Evolutionary conservation across 2,797 vertebrate genomes (phyloP).

Genomic region (Anguilla megastoma): DNA sequence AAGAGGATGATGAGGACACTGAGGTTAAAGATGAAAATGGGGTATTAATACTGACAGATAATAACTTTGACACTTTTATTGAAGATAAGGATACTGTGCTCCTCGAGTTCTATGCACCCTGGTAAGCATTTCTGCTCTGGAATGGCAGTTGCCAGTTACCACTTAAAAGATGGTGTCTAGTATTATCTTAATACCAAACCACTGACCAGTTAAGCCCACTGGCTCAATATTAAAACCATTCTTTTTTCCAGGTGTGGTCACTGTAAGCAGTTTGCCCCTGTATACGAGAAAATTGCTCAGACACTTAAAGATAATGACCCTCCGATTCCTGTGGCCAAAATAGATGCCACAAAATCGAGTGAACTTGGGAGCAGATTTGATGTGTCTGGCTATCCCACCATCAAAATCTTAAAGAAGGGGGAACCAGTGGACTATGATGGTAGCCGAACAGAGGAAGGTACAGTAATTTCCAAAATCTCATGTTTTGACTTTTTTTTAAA

Average conservation of each 20-base stretch:
- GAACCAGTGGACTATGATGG: conserved; percentile 90
- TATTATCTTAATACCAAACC: not conserved
- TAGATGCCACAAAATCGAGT: conserved; percentile 84
- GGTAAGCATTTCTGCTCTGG: conserved; percentile 64
- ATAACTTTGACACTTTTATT: conserved; percentile 87
- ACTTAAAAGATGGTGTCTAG: conserved; percentile 39
- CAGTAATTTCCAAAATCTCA: not conserved
- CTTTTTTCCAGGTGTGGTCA: conserved; percentile 86
- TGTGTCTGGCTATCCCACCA: conserved; percentile 91
- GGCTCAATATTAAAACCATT: not conserved
- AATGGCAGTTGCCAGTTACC: not conserved
- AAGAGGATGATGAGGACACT: conserved; percentile 71
- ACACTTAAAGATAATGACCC: conserved; percentile 86
- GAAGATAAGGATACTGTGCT: conserved; percentile 89
- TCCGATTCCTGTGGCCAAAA: conserved; percentile 89
- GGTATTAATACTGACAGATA: conserved; percentile 83
- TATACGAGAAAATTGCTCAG: conserved; percentile 93
- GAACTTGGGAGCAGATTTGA: conserved; percentile 81
- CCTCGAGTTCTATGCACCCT: conserved; percentile 95
- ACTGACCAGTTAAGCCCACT: not conserved
- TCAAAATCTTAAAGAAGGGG: conserved; percentile 94
- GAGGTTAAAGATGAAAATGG: conserved; percentile 93
- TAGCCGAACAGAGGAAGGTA: conserved; percentile 85
- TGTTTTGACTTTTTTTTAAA: not conserved
- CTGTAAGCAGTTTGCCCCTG: conserved; percentile 92